A percentile compares a stretch with the other conserved stretches of the same genome.
phyloP scores from a whole-genome alignment of 1,140 invertebrate species.

The Dolichoris vasculosae region DNA sequence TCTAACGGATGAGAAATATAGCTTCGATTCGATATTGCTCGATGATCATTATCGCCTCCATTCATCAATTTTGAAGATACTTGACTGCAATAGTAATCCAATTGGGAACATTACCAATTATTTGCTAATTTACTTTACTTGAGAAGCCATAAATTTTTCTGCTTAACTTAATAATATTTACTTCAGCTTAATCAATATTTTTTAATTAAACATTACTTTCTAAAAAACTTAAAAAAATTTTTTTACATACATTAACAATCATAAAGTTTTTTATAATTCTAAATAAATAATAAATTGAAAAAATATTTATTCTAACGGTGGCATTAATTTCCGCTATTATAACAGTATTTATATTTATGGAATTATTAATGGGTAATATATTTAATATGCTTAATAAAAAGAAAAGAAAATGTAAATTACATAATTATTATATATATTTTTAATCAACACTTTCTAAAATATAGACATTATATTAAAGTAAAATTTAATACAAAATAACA shows the following conservation, averaged over 20 bases:
- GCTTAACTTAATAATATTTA: too few relatives aligned
- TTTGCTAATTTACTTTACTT: background rate
- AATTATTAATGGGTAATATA: background rate
- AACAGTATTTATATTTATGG: background rate
- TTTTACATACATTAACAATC: too few relatives aligned
- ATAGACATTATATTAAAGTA: too few relatives aligned
- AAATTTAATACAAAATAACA: too few relatives aligned
- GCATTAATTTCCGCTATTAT: background rate
- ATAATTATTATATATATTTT: too few relatives aligned
- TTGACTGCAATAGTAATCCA: conserved; percentile 60
- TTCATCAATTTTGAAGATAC: conserved; percentile 66
- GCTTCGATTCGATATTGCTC: conserved; percentile 68
- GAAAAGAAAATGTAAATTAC: too few relatives aligned
- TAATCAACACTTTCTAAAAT: too few relatives aligned
- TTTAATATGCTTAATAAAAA: background rate
- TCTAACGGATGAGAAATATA: conserved; percentile 67
- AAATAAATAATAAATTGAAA: too few relatives aligned
- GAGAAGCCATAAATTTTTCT: background rate
- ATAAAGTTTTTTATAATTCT: background rate
- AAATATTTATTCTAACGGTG: too few relatives aligned
- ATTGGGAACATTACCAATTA: too few relatives aligned
- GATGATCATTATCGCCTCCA: conserved; percentile 61
- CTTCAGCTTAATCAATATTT: too few relatives aligned
- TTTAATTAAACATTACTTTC: too few relatives aligned
- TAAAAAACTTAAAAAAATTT: background rate